A percentile compares a stretch with the other conserved stretches of the same genome.
These are phyloP conservation scores for Lepus timidus DNA, from an alignment of 2,113 vertebrate species.

Conservation along the genomic window DNA sequence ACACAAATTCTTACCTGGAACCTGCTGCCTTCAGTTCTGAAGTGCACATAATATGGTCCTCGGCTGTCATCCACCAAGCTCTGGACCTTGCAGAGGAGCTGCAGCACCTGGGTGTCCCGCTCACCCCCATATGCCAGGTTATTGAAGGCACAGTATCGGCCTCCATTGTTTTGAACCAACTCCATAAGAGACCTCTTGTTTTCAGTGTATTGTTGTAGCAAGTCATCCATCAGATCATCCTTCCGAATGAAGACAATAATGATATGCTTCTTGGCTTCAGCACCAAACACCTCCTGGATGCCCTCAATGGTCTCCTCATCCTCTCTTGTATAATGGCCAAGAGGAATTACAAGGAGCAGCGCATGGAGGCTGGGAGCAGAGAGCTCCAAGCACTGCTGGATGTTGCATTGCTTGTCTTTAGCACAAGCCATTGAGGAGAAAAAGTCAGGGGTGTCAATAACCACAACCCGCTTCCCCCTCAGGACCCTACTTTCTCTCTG, in stretches of 20 bases:
- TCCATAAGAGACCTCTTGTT: accelerated
- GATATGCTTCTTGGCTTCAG: neutral
- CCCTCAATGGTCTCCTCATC: neutral
- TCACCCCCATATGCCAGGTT: neutral
- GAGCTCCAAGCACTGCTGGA: neutral
- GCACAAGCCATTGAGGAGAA: neutral
- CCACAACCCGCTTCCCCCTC: neutral
- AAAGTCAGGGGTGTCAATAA: constrained; percentile 69
- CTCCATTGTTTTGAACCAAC: neutral
- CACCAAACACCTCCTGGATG: constrained; percentile 11
- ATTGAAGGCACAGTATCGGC: neutral
- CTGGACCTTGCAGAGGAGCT: neutral
- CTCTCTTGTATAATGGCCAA: neutral
- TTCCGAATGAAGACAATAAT: constrained; percentile 54
- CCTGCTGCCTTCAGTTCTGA: neutral
- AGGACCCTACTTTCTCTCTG: neutral
- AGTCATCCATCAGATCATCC: neutral
- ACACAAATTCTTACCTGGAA: constrained; percentile 6
- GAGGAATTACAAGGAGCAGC: constrained; percentile 55
- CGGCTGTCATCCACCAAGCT: accelerated
- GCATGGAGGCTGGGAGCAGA: neutral
- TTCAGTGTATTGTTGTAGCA: neutral
- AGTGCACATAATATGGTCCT: neutral
- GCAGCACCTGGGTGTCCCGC: accelerated
- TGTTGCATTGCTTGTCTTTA: accelerated